Evolutionary conservation across 2,797 vertebrate genomes (phyloP).

Genomic region (Podargus strigoides): DNA sequence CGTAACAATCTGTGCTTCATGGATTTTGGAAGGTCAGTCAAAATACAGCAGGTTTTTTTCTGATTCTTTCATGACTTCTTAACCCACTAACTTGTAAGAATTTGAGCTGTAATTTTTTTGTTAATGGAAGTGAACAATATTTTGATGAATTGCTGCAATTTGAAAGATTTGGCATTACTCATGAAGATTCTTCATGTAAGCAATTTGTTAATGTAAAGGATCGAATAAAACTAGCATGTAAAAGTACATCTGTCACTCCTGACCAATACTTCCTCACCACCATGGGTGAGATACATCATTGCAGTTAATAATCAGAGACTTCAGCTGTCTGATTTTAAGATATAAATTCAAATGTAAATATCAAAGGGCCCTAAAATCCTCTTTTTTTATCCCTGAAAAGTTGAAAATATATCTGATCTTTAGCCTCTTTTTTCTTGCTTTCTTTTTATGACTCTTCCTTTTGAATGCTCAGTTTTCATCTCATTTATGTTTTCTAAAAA

Average conservation of each 20-base stretch:
- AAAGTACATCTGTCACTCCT: neutral
- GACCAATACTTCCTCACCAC: neutral
- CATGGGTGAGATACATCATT: neutral
- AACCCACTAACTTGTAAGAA: neutral
- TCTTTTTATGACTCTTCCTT: neutral
- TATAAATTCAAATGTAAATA: neutral
- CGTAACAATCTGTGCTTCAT: neutral
- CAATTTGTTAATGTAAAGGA: neutral
- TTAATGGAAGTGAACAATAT: neutral
- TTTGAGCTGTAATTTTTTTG: neutral
- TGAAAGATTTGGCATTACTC: neutral
- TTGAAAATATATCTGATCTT: neutral
- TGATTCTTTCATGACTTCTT: neutral
- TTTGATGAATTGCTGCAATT: neutral
- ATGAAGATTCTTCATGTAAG: neutral
- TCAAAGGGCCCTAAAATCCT: neutral
- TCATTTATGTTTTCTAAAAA: neutral
- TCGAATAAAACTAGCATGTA: neutral
- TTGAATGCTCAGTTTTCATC: neutral
- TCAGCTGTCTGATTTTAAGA: neutral
- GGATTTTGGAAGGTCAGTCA: neutral
- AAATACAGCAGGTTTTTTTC: neutral
- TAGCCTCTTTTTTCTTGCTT: neutral
- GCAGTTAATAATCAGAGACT: neutral
- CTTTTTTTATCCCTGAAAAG: neutral